phyloP scores from a whole-genome alignment of 2,113 vertebrate species.

The Hippotragus niger region DNA sequence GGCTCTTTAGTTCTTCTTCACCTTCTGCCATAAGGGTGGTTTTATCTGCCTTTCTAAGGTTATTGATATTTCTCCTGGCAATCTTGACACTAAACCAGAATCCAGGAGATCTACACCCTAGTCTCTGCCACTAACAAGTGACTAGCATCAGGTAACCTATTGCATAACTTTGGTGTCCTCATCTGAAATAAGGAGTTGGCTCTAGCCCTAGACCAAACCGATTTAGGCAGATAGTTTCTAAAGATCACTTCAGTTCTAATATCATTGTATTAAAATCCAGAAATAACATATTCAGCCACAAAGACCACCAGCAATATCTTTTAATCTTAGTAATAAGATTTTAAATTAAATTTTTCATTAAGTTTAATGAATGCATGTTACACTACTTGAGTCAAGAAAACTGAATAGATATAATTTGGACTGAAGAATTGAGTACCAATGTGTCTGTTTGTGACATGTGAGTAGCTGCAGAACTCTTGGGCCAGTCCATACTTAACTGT shows the following conservation, averaged over 20 bases:
- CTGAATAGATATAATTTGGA: not conserved
- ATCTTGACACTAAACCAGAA: not conserved
- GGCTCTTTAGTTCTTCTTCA: not conserved
- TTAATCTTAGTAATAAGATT: not conserved
- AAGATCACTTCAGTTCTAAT: not conserved
- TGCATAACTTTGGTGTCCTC: not conserved
- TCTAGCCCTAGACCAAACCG: not conserved
- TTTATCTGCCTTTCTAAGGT: not conserved
- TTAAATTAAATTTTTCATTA: slow-evolving; percentile 28
- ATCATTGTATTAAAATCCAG: slow-evolving; percentile 15
- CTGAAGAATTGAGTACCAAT: not conserved
- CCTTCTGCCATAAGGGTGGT: not conserved
- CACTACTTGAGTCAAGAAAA: slow-evolving; percentile 8
- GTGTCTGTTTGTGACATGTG: not conserved
- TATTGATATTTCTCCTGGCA: not conserved
- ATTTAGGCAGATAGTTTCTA: not conserved
- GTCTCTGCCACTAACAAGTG: not conserved
- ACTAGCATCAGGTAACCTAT: not conserved
- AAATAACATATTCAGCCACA: not conserved
- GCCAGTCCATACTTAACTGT: not conserved
- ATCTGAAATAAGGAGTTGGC: not conserved
- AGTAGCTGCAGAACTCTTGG: not conserved
- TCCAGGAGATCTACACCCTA: not conserved
- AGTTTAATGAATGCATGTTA: slow-evolving; percentile 4
- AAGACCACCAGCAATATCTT: not conserved